A percentile compares a stretch with the other conserved stretches of the same genome.
These are phyloP conservation scores for Athalia circularis DNA, from an alignment of 2,888 invertebrate species.

Conservation along the genomic window DNA sequence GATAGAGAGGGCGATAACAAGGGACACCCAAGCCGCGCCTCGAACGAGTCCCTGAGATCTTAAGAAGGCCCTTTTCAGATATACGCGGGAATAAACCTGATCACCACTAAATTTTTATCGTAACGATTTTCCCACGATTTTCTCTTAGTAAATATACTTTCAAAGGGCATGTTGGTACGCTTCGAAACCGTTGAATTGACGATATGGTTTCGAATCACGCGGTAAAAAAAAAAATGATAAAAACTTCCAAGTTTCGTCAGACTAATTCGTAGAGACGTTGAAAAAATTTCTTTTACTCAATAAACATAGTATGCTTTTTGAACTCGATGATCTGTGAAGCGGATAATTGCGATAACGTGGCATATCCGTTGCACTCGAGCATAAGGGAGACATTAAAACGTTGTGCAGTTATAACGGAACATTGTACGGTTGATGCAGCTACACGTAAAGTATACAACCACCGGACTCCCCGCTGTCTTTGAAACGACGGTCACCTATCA, in stretches of 20 bases:
- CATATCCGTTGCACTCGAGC: not conserved
- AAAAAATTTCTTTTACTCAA: not conserved
- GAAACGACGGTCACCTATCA: slow-evolving; percentile 38
- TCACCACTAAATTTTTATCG: not conserved
- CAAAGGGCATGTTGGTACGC: too few relatives aligned
- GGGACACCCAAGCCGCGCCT: slow-evolving; percentile 54
- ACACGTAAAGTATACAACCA: slow-evolving; percentile 3
- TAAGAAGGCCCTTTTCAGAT: not conserved
- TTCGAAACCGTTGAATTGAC: too few relatives aligned
- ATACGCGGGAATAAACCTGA: not conserved
- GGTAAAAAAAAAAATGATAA: too few relatives aligned
- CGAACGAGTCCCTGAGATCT: not conserved
- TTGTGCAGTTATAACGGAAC: slow-evolving; percentile 35
- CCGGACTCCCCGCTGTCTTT: slow-evolving; percentile 33
- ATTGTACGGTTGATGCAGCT: slow-evolving; percentile 12
- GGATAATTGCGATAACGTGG: not conserved
- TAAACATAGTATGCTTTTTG: not conserved
- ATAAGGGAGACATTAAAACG: not conserved
- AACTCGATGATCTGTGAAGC: not conserved
- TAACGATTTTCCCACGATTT: slow-evolving; percentile 29
- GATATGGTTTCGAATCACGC: too few relatives aligned
- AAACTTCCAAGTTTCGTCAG: too few relatives aligned
- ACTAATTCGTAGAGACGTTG: too few relatives aligned
- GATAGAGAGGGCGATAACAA: slow-evolving; percentile 62
- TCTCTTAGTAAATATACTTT: not conserved